These are phyloP conservation scores for Alligator sinensis DNA, from an alignment of 2,113 vertebrate genomes.

Conservation along the genomic window DNA sequence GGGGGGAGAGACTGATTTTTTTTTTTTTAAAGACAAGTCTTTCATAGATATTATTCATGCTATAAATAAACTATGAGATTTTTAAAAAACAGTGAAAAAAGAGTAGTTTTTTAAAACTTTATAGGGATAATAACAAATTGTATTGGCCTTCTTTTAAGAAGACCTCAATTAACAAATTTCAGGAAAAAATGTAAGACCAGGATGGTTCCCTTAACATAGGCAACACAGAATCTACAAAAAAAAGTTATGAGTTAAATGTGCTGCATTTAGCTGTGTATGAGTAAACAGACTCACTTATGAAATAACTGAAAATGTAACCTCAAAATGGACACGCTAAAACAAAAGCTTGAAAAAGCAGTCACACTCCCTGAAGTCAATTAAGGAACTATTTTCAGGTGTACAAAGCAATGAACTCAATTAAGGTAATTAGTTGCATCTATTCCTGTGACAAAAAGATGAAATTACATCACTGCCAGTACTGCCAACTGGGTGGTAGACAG, in stretches of 20 bases:
- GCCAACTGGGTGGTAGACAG: slow-evolving; percentile 24
- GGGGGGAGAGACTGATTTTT: background rate
- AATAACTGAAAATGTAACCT: background rate
- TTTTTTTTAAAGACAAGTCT: background rate
- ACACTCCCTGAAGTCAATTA: background rate
- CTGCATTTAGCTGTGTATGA: background rate
- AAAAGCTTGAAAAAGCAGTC: slow-evolving; percentile 17
- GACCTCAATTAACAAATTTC: background rate
- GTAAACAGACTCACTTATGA: background rate
- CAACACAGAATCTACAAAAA: background rate
- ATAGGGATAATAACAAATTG: background rate
- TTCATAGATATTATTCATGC: background rate
- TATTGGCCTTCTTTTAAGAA: background rate
- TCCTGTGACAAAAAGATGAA: slow-evolving; percentile 42
- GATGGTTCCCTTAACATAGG: background rate
- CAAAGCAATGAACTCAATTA: slow-evolving; percentile 39
- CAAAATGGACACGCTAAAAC: background rate
- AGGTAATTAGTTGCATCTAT: slow-evolving; percentile 50
- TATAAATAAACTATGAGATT: background rate
- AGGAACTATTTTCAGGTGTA: background rate
- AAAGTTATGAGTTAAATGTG: background rate
- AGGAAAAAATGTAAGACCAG: background rate
- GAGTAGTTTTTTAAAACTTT: background rate
- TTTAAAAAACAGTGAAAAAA: background rate
- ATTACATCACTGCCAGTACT: slow-evolving; percentile 52